Evolutionary conservation across 2,797 vertebrate species (phyloP), one percentile per base, ranked within the genome.

Genomic region (Arrhamphus sclerolepis): DNA sequence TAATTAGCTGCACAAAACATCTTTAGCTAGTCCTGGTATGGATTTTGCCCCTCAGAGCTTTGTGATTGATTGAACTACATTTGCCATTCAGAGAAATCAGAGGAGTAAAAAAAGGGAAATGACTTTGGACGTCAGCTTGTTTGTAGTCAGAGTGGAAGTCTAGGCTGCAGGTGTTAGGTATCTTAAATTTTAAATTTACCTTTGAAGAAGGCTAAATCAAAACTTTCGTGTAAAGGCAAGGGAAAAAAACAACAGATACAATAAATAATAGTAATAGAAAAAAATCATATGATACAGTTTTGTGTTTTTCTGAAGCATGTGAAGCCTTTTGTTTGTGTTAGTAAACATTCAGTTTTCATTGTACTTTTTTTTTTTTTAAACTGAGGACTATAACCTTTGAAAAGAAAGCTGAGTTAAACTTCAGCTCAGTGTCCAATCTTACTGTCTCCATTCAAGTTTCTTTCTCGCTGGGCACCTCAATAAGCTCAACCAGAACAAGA

Each of bases 61-160:
- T 65, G 34, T 49, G 42, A 85, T 81, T 77, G 77, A 88, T 79
- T 78, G 47, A 46, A 41, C 69, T 81, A 63, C 69, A 72, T 77
- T 56, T 65, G 56, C 44, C 17, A 21, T 77, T 72, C 58, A 66
- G 53, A 70, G 59, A 60, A 75, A 80, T 62, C 44, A 71, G 39
- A 46, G 41, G 34, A 38, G 31, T 13, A 41, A 58, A 70, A 59
- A 56, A 1, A 20, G 55, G n/a, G 0, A 49, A 61, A 70, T 14
- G 5, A 43, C 22, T 46, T 20, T 5, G 24, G 18, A 50, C 17
- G 47, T 50, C 2, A 48, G 31, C 14, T 52, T 58, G 18, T 29
- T 64, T 54, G 56, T 44, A 59, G 47, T 6, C 24, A 26, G n/a
- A n/a, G 24, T 26, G 24, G 24, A 26, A 26, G 24, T 38, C 34